Conservation (phyloP, 2,888 invertebrate genomes). For the Acrobasis repandana region DNA sequence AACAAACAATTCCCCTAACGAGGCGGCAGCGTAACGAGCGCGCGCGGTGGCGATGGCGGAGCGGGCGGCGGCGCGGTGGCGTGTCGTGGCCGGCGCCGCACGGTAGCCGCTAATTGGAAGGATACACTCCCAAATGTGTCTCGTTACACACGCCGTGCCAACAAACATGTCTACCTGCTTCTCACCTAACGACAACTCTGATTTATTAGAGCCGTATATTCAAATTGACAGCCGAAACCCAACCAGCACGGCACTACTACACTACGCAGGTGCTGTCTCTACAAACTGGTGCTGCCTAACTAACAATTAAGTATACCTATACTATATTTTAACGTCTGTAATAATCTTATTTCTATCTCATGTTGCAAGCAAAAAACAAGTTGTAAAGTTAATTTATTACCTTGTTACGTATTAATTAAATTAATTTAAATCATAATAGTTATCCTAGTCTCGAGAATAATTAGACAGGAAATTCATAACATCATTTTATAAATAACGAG, state of each 20-base stretch:
- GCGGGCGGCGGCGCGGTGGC: constrained; percentile 32
- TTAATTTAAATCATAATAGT: constrained; percentile 19
- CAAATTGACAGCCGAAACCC: constrained; percentile 64
- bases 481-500: constrained; percentile 39
- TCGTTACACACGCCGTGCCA: constrained; percentile 57
- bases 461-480: constrained; percentile 30
- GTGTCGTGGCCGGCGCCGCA: constrained; percentile 16
- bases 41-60: constrained; percentile 41
- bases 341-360: constrained; percentile 8
- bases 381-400: constrained; percentile 11
- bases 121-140: constrained; percentile 74
- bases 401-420: constrained; percentile 20
- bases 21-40: constrained; percentile 78
- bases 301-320: neutral
- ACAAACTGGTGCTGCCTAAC: neutral
- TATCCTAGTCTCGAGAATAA: constrained; percentile 22
- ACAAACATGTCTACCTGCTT: constrained; percentile 54
- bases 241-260: constrained; percentile 26
- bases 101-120: constrained; percentile 66
- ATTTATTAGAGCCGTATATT: constrained; percentile 68
- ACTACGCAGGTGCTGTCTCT: neutral
- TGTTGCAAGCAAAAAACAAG: constrained; percentile 5
- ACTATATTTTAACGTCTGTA: neutral
- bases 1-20: constrained; percentile 82
- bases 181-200: constrained; percentile 59